A percentile compares a stretch with the other conserved stretches of the same genome.
Conservation (phyloP, 2,888 invertebrate genomes). For the Gisinianus flammeolus region DNA sequence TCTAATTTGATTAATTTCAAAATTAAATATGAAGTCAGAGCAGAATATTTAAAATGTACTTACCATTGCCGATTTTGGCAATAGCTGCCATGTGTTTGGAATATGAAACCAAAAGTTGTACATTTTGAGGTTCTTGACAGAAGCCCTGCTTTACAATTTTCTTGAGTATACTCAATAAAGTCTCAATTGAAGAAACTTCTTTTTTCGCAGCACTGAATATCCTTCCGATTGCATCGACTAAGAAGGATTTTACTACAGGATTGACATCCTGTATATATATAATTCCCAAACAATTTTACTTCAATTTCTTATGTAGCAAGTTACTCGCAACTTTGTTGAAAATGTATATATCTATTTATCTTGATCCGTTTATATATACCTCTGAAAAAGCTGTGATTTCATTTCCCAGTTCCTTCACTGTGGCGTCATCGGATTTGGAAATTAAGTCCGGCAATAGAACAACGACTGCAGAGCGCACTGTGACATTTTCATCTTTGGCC, state of each 20-base stretch:
- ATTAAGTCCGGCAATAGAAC: conserved; percentile 13
- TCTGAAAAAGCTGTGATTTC: conserved; percentile 38
- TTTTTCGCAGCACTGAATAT: conserved; percentile 33
- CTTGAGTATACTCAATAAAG: conserved; percentile 46
- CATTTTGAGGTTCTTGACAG: conserved; percentile 38
- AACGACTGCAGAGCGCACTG: not conserved
- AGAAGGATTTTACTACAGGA: not conserved
- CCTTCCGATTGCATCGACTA: conserved; percentile 34
- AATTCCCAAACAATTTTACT: too few relatives aligned
- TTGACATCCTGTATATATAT: too few relatives aligned
- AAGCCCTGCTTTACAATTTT: conserved; percentile 50
- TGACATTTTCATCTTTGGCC: not conserved
- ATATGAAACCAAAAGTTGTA: conserved; percentile 46
- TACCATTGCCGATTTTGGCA: conserved; percentile 12
- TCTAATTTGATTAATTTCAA: conserved; percentile 28
- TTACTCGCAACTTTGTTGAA: too few relatives aligned
- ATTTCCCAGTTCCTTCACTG: conserved; percentile 33
- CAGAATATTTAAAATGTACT: not conserved
- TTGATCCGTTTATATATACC: too few relatives aligned
- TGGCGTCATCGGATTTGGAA: conserved; percentile 1
- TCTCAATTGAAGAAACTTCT: conserved; percentile 39
- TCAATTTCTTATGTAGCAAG: too few relatives aligned
- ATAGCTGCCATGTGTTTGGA: conserved; percentile 48
- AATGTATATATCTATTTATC: too few relatives aligned
- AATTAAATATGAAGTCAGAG: too few relatives aligned